A percentile compares a stretch with the other conserved stretches of the same genome.
Conservation (phyloP, 1,140 invertebrate species). For the Drosophila truncata region DNA sequence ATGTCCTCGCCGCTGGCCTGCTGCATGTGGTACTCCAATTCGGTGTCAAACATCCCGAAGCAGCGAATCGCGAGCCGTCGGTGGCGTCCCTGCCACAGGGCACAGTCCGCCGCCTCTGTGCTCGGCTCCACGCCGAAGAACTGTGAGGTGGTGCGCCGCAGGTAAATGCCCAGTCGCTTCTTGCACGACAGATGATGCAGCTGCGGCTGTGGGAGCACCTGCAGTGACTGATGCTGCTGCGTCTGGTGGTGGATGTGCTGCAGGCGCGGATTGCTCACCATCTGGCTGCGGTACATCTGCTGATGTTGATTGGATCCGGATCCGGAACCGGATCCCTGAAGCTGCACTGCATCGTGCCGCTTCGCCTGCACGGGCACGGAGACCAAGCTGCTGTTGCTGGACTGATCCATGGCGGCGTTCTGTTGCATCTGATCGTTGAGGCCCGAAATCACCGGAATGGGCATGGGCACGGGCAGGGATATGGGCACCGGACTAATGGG, state of each 20-base stretch:
- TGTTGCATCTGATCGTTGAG: conserved; percentile 20
- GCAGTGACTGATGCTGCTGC: conserved; percentile 49
- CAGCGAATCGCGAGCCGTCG: conserved; percentile 87
- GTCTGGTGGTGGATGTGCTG: conserved; percentile 54
- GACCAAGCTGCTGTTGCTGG: conserved; percentile 26
- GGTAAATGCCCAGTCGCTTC: conserved; percentile 86
- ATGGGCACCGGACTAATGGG: conserved; percentile 82
- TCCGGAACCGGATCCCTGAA: neutral
- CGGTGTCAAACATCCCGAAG: conserved; percentile 69
- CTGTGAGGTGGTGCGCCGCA: conserved; percentile 89
- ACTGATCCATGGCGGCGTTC: neutral
- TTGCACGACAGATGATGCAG: conserved; percentile 73
- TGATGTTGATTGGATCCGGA: conserved; percentile 36
- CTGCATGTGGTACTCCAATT: conserved; percentile 49
- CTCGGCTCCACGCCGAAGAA: conserved; percentile 91
- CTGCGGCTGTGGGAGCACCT: conserved; percentile 54
- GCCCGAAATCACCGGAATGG: conserved; percentile 17
- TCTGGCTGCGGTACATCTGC: conserved; percentile 41
- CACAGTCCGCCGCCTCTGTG: conserved; percentile 88
- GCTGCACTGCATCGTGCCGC: conserved; percentile 23
- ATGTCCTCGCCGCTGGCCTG: conserved; percentile 9
- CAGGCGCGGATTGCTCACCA: conserved; percentile 35
- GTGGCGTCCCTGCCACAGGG: conserved; percentile 89
- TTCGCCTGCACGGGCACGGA: conserved; percentile 35
- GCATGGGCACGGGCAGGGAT: conserved; percentile 48